Percentiles rank a stretch among this genome's conserved stretches.
phyloP scores from a whole-genome alignment of 2,888 invertebrate genomes.

The Ariolimax columbianus region DNA sequence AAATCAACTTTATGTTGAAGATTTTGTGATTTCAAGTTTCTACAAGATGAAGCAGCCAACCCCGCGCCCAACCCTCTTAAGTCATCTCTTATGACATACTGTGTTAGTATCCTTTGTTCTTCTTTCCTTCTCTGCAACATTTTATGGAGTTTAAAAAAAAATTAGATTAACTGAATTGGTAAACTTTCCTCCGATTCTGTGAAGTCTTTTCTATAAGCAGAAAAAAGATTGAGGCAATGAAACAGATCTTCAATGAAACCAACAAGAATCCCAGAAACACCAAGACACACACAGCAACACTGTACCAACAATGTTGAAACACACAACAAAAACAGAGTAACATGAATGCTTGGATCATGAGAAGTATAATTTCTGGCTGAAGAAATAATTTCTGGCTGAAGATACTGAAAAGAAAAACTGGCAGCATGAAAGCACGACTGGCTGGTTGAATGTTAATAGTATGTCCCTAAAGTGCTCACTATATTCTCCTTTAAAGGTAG shows the following conservation, averaged over 20 bases:
- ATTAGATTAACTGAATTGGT: background rate
- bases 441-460: background rate
- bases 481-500: background rate
- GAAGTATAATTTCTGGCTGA: slow-evolving; percentile 10
- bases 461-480: background rate
- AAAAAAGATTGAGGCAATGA: background rate
- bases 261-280: background rate
- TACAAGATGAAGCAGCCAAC: no score
- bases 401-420: slow-evolving; percentile 19
- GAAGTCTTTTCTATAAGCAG: background rate
- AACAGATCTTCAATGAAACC: background rate
- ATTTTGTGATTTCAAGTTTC: no score
- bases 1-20: background rate
- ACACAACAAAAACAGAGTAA: background rate
- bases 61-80: no score
- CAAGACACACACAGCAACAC: background rate
- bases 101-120: background rate
- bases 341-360: background rate
- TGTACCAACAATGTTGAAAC: background rate
- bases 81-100: no score
- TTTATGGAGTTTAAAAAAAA: background rate
- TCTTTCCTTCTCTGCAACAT: background rate
- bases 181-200: background rate
- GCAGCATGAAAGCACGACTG: background rate
- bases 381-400: slow-evolving; percentile 17